Evolutionary conservation across 1,140 invertebrate species (phyloP), one percentile per base, ranked within the genome.

Genomic region (Micrasema minimum): DNA sequence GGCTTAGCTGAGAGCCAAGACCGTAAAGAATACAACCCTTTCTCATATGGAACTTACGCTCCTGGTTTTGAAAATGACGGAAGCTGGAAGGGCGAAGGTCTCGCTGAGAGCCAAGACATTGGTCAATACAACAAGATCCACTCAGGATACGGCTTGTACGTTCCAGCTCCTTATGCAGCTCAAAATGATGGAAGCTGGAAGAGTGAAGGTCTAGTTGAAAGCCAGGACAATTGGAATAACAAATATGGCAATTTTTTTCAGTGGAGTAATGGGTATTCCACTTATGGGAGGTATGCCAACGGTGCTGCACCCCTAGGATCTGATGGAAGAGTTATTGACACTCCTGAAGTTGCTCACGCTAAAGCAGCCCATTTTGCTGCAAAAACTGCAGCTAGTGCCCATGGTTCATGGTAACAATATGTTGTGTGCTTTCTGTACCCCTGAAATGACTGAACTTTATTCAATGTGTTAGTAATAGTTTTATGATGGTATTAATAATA

Each of bases 271-370:
- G 7, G 3, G 7, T 31, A 31, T 31, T 2, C 3, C 26, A 31
- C 26, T 5, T 16, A n/a, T 46, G 31, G 6, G 14, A 48, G 11
- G 46, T 37, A 45, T 45, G 51, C 35, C 26, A 2, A 69, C 3
- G 57, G 50, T 71, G 79, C 7, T 76, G 72, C 80, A 18, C 80
- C 81, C 57, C 12, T 62, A 4, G 68, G 68, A 70, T 11, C 12
- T 43, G 57, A 62, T 20, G 81, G 80, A 2, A 80, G 81, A 71
- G 80, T 82, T 20, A 80, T 80, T 51, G 82, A 83, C 57, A 83
- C 82, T 57, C 82, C 83, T 65, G 83, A 85, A 74, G 83, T 83
- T 73, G 82, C 83, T 1, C 81, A 83, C 70, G 83, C 83, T 51
- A 82, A 82, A 65, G 82, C 82, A 70, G 81, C 81, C 69, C 82